Conservation (phyloP, 2,888 invertebrate species). For the Caenorhabditis sinica region DNA sequence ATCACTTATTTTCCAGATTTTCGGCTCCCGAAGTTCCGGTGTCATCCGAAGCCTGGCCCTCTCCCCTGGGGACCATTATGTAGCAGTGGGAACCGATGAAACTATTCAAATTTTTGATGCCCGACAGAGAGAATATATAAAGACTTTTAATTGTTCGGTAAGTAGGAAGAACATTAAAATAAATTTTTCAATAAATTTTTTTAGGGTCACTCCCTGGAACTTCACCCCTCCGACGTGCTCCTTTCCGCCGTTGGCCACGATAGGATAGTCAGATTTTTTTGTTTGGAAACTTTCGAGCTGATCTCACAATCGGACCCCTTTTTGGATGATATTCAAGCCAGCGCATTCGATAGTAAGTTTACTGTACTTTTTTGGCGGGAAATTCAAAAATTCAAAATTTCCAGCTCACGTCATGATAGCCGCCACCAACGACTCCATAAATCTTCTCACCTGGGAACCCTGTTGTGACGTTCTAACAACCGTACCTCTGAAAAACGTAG, state of each 20-base stretch:
- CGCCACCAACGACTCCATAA: conserved; percentile 63
- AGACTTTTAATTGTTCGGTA: conserved; percentile 64
- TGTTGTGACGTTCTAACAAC: conserved; percentile 62
- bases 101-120: conserved; percentile 63
- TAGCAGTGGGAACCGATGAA: conserved; percentile 61
- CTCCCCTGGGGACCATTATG: conserved; percentile 63
- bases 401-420: conserved; percentile 67
- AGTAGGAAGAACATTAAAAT: background rate
- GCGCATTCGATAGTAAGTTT: conserved; percentile 61
- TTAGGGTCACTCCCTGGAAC: conserved; percentile 59
- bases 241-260: conserved; percentile 65
- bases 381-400: conserved; percentile 17
- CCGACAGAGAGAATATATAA: conserved; percentile 55
- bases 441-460: conserved; percentile 67
- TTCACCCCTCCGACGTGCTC: conserved; percentile 62
- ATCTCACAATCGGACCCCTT: conserved; percentile 68
- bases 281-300: conserved; percentile 56
- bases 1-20: conserved; percentile 14
- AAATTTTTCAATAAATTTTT: background rate
- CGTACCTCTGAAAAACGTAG: conserved; percentile 61
- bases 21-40: conserved; percentile 33
- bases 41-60: conserved; percentile 54
- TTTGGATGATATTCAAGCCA: conserved; percentile 65
- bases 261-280: conserved; percentile 67
- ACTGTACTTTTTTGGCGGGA: background rate